phyloP scores from a whole-genome alignment of 2,888 invertebrate species.

The Amitus sp. region DNA sequence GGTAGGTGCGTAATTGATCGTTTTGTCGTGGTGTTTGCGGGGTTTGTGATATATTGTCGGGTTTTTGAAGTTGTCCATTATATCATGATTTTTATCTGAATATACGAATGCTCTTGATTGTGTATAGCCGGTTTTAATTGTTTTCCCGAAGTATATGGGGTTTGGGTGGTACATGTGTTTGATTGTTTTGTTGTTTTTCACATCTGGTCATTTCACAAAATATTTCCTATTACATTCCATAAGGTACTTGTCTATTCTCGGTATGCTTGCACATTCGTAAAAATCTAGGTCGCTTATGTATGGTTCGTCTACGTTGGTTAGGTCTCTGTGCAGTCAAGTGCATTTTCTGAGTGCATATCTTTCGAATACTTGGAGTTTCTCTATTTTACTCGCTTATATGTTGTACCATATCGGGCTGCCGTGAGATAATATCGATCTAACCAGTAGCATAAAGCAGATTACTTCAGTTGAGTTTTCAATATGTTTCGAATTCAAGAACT shows the following conservation, averaged over 20 bases:
- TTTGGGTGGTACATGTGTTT: too few species aligned
- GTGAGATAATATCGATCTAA: conserved; percentile 15
- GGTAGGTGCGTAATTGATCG: too few species aligned
- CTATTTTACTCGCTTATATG: conserved; percentile 6
- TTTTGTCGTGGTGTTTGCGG: too few species aligned
- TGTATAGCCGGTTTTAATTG: too few species aligned
- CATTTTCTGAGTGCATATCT: conserved; percentile 6
- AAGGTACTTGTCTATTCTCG: conserved; percentile 8
- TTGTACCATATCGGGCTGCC: conserved; percentile 16
- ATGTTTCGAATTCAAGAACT: conserved; percentile 4
- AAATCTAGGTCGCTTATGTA: background rate
- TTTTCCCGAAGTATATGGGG: too few species aligned
- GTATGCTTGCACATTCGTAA: conserved; percentile 7
- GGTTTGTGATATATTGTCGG: too few species aligned
- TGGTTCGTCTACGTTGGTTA: conserved; percentile 2
- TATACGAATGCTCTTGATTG: too few species aligned
- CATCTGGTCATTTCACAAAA: too few species aligned
- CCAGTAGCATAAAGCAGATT: conserved; percentile 13
- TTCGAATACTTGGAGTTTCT: conserved; percentile 10
- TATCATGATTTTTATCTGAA: too few species aligned
- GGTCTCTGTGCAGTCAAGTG: conserved; percentile 1
- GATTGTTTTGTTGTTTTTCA: too few species aligned
- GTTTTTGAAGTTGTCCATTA: too few species aligned
- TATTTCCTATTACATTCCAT: too few species aligned
- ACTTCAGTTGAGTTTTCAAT: background rate